Conservation (phyloP, 64 coral and sea anemone species). For the Porites australiensis region DNA sequence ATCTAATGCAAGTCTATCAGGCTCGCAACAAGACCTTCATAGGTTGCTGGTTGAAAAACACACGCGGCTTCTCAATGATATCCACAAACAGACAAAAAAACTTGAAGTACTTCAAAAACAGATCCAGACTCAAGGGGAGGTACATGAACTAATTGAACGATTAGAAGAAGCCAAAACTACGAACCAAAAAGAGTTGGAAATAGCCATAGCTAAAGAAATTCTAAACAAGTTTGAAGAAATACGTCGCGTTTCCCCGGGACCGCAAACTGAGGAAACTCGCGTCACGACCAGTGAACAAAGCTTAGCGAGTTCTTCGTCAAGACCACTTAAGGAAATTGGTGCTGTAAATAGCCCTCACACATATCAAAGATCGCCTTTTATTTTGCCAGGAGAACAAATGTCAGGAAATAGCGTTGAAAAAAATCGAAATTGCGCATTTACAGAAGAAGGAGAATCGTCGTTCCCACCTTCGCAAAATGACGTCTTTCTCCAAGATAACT, state of each 20-base stretch:
- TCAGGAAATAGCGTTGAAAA: too few species aligned
- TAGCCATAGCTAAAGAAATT: not conserved
- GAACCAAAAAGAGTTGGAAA: not conserved
- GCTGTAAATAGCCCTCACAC: not conserved
- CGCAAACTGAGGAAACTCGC: not conserved
- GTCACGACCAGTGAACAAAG: not conserved
- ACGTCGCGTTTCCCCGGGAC: not conserved
- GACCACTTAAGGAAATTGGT: not conserved
- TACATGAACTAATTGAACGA: not conserved
- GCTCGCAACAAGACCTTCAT: not conserved
- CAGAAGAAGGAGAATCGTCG: not conserved
- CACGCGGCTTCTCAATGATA: not conserved
- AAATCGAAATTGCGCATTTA: not conserved
- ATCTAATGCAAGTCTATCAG: not conserved
- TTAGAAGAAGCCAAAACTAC: slow-evolving; percentile 2
- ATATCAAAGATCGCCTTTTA: not conserved
- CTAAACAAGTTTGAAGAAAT: slow-evolving; percentile 20
- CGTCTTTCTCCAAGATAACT: not conserved
- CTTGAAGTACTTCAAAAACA: slow-evolving; percentile 11
- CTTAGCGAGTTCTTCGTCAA: not conserved
- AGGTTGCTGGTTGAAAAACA: not conserved
- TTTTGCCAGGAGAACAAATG: not conserved
- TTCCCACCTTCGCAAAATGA: not conserved
- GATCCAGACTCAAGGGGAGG: slow-evolving; percentile 4
- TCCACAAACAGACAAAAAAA: slow-evolving; percentile 18